Evolutionary conservation across 2,797 vertebrate genomes (phyloP).

Genomic region (Meriones psammophilus): DNA sequence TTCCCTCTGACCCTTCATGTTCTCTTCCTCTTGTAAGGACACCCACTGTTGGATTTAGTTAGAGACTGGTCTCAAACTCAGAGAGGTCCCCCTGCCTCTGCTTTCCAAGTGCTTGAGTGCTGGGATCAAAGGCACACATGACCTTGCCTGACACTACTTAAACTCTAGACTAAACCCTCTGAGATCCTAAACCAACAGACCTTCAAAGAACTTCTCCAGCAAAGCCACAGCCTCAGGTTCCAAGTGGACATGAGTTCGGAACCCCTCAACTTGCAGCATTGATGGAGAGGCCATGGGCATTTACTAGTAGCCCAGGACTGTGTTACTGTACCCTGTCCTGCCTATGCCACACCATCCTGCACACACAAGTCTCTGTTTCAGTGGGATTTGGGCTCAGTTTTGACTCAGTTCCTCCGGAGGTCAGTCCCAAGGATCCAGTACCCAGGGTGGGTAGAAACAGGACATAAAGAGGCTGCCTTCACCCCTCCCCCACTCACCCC

Average conservation of each 20-base stretch:
- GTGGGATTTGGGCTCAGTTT: background rate
- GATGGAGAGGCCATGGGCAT: rapidly evolving
- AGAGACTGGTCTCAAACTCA: too few species aligned
- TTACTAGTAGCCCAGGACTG: rapidly evolving
- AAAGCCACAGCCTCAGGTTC: background rate
- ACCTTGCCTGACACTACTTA: background rate
- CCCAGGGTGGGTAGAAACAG: background rate
- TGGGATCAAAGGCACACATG: too few species aligned
- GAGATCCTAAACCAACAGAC: background rate
- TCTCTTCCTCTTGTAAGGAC: background rate
- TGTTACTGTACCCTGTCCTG: background rate
- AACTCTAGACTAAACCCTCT: background rate
- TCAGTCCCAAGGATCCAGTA: rapidly evolving
- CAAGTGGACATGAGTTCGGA: rapidly evolving
- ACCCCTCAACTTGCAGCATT: background rate
- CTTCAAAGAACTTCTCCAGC: background rate
- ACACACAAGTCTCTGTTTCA: background rate
- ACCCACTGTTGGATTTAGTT: rapidly evolving
- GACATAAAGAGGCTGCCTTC: background rate
- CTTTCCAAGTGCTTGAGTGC: too few species aligned
- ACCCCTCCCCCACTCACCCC: background rate
- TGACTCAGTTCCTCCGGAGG: rapidly evolving
- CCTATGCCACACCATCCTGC: background rate
- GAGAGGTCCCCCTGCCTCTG: too few species aligned
- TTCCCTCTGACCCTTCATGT: background rate